These are phyloP conservation scores for Pemphredon lugubris DNA, from an alignment of 2,888 invertebrate species.

Conservation along the genomic window DNA sequence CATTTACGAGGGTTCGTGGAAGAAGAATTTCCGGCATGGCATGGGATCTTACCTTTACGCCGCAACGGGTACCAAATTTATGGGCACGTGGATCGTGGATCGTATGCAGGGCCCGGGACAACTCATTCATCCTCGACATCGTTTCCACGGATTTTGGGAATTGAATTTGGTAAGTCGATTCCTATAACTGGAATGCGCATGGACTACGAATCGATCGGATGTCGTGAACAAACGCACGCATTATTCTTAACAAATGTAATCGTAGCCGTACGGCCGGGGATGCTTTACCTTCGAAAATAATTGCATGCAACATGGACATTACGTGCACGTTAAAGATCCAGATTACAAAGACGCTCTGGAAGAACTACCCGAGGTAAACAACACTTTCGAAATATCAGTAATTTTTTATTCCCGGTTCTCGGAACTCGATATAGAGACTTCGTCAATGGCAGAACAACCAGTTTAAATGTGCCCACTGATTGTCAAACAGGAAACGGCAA, in stretches of 20 bases:
- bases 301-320: constrained; percentile 89
- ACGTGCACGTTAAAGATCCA: constrained; percentile 84
- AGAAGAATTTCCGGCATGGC: constrained; percentile 88
- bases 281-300: constrained; percentile 90
- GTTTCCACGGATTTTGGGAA: constrained; percentile 88
- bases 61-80: constrained; percentile 84
- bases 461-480: too few species aligned
- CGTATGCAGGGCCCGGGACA: constrained; percentile 89
- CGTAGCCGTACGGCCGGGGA: constrained; percentile 86
- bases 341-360: constrained; percentile 81
- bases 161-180: constrained; percentile 48
- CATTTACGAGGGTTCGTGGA: constrained; percentile 91
- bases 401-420: too few species aligned
- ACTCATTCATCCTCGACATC: constrained; percentile 85
- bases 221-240: too few species aligned
- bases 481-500: constrained; percentile 11
- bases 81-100: constrained; percentile 90
- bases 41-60: constrained; percentile 89
- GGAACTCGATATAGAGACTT: too few species aligned
- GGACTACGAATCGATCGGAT: too few species aligned
- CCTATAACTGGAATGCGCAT: background rate
- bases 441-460: too few species aligned
- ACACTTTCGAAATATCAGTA: background rate
- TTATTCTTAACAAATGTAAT: too few species aligned
- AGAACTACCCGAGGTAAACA: constrained; percentile 15